Base-by-base conservation (phyloP, 2,797 vertebrate species). In the Argyrosomus regius region DNA sequence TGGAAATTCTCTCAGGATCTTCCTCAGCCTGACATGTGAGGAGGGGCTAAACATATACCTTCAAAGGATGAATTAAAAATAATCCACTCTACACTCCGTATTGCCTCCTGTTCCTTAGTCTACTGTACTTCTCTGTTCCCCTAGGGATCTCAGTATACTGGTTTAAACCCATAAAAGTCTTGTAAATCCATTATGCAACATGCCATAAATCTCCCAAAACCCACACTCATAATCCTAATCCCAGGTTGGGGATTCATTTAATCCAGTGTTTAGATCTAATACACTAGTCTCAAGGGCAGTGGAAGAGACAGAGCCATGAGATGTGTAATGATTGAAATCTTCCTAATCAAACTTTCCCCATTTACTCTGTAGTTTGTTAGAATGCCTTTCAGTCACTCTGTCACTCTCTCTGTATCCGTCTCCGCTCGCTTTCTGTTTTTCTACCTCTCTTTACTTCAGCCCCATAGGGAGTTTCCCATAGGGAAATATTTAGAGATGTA, bases 201-300 rank as follows among this genome's bases (percentile, higher is more conserved):
- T 88, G 75, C 80, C 58, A 86, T 81, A 86, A 86, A 92, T 84
- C 88, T 91, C 73, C 83, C 56, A 81, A 84, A 90, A 84, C 71
- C 84, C 53, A 62, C 75, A 74, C 76, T 81, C 79, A 60, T 88
- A 91, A 90, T 90, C 85, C 82, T 92, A 91, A 91, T 91, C 81
- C 85, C 78, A 83, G 81, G 81, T 82, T 90, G 82, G 60, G 13
- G 82, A 92, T 91, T 86, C 72, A 88, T 87, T 90, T 87, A 93
- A 93, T 92, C 90, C 87, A 86, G 76, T 92, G 85, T 91, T 90
- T 87, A 82, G 86, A 92, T 92, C 66, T 89, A 92, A 92, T 93
- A 83, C 91, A 83, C 73, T 39, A 20, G 41, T 91, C 86, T 80
- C 76, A 18, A 14, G 57, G 68, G 86, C 67, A 64, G 53, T 1